phyloP scores from a whole-genome alignment of 2,797 vertebrate genomes.

The Eulemur coronatus region DNA sequence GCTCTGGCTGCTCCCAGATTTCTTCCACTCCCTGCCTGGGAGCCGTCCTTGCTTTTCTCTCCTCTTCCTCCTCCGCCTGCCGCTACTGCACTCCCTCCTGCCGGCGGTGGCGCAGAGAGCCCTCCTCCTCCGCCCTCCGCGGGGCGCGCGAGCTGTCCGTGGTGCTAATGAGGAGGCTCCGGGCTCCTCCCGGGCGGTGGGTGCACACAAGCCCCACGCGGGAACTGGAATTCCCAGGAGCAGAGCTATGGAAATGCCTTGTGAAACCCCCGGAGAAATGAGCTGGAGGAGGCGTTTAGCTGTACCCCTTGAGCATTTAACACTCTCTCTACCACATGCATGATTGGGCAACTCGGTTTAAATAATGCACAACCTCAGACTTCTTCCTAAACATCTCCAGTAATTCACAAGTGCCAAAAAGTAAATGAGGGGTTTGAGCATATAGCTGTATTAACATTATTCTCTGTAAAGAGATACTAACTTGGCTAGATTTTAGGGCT shows the following conservation, averaged over 20 bases:
- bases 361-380: background rate
- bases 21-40: background rate
- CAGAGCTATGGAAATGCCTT: background rate
- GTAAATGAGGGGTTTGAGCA: background rate
- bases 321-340: background rate
- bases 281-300: background rate
- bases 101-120: background rate
- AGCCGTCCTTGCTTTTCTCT: background rate
- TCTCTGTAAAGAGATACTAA: background rate
- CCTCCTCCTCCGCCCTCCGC: background rate
- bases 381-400: background rate
- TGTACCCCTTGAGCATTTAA: background rate
- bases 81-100: background rate
- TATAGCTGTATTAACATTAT: background rate
- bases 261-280: background rate
- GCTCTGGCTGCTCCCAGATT: conserved; percentile 39
- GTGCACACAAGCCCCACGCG: no score
- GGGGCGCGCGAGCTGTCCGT: conserved; percentile 17
- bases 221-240: background rate
- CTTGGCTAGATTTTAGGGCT: background rate
- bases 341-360: background rate
- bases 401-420: conserved; percentile 1
- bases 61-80: conserved; percentile 30
- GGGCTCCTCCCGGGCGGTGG: background rate
- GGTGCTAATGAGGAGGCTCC: background rate